Conservation (phyloP, 2,797 vertebrate genomes). For the Alauda arvensis region DNA sequence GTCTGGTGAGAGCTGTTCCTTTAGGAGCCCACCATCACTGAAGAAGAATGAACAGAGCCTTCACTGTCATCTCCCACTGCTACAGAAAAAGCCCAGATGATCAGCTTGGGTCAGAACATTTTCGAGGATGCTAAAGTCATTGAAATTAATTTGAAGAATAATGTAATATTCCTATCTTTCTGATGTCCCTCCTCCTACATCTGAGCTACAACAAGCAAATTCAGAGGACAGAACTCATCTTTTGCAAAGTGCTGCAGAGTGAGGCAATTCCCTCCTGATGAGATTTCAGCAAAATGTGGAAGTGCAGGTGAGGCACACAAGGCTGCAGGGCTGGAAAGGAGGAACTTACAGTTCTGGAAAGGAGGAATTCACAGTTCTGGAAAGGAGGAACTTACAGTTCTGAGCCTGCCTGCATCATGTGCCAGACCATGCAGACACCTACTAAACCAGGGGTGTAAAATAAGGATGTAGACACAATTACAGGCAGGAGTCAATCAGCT, state of each 20-base stretch:
- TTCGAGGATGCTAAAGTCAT: not conserved
- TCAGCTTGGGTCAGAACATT: not conserved
- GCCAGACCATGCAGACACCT: not conserved
- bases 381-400: not conserved
- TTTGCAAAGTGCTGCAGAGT: not conserved
- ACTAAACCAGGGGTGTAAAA: conserved; percentile 13
- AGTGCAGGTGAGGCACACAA: not conserved
- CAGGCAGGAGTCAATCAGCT: not conserved
- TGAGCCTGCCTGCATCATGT: not conserved
- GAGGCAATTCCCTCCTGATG: not conserved
- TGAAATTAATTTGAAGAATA: not conserved
- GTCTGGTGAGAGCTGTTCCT: not conserved
- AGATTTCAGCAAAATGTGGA: not conserved
- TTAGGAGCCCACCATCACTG: not conserved
- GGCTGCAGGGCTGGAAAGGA: not conserved
- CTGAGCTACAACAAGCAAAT: not conserved
- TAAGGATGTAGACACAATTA: not conserved
- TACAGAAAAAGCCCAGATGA: not conserved
- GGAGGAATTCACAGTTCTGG: not conserved
- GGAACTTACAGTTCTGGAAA: not conserved
- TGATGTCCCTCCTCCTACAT: not conserved
- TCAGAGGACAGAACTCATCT: not conserved
- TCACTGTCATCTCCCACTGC: not conserved
- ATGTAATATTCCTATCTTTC: not conserved
- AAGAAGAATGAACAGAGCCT: not conserved